Conservation (phyloP, 2,113 vertebrate genomes). For the Podilymbus podiceps region DNA sequence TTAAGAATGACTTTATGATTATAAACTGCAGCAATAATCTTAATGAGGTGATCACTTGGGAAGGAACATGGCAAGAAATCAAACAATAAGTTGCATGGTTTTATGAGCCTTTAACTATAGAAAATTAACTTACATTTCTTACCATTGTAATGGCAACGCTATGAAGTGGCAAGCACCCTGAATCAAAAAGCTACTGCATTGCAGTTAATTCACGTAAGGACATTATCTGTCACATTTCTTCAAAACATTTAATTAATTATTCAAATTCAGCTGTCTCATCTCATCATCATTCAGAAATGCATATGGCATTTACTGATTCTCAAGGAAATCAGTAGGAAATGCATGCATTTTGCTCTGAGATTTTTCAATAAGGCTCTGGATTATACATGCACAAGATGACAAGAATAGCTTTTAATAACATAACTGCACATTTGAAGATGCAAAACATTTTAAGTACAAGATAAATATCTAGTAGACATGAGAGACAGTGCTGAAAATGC, state of each 20-base stretch:
- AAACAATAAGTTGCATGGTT: neutral
- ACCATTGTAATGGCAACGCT: neutral
- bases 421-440: neutral
- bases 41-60: neutral
- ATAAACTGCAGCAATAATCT: neutral
- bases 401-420: neutral
- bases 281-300: neutral
- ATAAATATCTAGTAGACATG: neutral
- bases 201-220: neutral
- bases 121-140: slow-evolving; percentile 4
- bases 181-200: neutral
- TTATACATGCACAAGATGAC: neutral
- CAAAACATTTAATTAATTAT: neutral
- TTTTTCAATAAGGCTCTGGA: neutral
- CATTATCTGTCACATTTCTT: neutral
- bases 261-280: neutral
- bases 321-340: neutral
- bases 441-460: neutral
- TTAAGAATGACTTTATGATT: neutral
- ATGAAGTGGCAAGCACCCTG: neutral
- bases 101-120: neutral
- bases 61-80: neutral
- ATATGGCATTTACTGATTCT: neutral
- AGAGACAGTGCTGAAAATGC: neutral
- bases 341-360: neutral